Percentiles rank a stretch among this genome's conserved stretches.
Conservation (phyloP, 2,888 invertebrate species). For the Pyrgus malvae region DNA sequence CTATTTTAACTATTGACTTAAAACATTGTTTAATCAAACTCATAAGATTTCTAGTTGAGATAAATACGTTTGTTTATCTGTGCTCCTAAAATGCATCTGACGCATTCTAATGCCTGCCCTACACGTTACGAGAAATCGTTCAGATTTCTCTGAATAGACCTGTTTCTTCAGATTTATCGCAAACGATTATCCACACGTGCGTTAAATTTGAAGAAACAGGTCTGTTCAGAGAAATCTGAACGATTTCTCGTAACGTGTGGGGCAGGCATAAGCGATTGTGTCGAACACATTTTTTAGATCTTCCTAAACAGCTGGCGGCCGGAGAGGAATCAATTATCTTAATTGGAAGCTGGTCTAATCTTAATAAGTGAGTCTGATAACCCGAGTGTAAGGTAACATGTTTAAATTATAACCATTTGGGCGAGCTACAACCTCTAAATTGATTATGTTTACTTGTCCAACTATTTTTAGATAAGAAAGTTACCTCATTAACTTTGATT, state of each 20-base stretch:
- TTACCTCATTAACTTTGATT: not conserved
- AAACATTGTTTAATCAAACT: no score
- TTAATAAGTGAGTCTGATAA: constrained; percentile 60
- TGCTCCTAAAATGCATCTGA: no score
- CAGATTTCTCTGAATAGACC: no score
- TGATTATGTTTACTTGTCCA: constrained; percentile 3
- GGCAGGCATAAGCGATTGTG: constrained; percentile 46
- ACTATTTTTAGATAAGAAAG: not conserved
- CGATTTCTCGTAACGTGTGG: no score
- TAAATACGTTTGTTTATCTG: no score
- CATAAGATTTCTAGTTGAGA: no score
- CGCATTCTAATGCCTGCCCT: no score
- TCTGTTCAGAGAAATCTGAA: constrained; percentile 7
- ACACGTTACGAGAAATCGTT: no score
- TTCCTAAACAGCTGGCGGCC: constrained; percentile 58
- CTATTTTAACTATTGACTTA: no score
- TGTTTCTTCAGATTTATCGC: no score
- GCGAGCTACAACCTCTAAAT: constrained; percentile 9
- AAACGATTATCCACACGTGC: no score
- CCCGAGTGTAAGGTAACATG: constrained; percentile 51
- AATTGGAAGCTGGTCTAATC: constrained; percentile 72
- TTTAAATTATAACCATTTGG: constrained; percentile 44
- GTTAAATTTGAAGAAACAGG: not conserved
- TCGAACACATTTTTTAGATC: constrained; percentile 49
- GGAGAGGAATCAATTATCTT: constrained; percentile 72